Conservation (phyloP, 2,113 vertebrate species). For the Hassar affinis region DNA sequence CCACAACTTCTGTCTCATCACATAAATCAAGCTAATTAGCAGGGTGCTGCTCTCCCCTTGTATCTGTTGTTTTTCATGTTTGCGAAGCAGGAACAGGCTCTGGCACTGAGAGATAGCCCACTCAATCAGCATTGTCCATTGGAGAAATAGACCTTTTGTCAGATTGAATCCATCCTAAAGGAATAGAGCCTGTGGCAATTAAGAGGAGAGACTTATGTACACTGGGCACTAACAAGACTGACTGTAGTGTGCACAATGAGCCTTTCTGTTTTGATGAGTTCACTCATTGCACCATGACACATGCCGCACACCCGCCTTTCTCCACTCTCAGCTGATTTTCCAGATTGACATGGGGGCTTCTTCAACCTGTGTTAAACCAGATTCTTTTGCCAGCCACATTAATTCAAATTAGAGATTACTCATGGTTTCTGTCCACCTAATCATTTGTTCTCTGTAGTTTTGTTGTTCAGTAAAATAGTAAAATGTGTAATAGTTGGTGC, state of each 20-base stretch:
- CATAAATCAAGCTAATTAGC: constrained; percentile 47
- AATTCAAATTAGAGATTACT: background rate
- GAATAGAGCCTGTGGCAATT: constrained; percentile 11
- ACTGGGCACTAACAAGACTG: constrained; percentile 29
- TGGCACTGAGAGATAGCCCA: constrained; percentile 20
- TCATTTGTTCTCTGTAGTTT: background rate
- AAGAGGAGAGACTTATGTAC: constrained; percentile 22
- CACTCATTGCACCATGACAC: constrained; percentile 35
- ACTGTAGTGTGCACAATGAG: constrained; percentile 28
- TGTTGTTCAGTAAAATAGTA: background rate
- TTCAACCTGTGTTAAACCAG: constrained; percentile 12
- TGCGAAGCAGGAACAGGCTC: constrained; percentile 7
- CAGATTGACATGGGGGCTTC: constrained; percentile 4
- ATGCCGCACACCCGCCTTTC: background rate
- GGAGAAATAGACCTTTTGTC: constrained; percentile 41
- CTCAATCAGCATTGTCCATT: constrained; percentile 29
- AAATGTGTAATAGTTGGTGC: background rate
- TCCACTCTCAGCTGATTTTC: constrained; percentile 29
- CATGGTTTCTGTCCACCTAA: background rate
- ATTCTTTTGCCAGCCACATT: background rate
- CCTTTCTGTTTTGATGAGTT: constrained; percentile 35
- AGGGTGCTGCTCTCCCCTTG: constrained; percentile 17
- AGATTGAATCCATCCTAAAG: constrained; percentile 30
- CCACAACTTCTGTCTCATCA: constrained; percentile 27
- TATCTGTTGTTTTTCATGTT: constrained; percentile 19